Evolutionary conservation across 2,113 vertebrate genomes (phyloP).

Genomic region (Accipiter virgatus): DNA sequence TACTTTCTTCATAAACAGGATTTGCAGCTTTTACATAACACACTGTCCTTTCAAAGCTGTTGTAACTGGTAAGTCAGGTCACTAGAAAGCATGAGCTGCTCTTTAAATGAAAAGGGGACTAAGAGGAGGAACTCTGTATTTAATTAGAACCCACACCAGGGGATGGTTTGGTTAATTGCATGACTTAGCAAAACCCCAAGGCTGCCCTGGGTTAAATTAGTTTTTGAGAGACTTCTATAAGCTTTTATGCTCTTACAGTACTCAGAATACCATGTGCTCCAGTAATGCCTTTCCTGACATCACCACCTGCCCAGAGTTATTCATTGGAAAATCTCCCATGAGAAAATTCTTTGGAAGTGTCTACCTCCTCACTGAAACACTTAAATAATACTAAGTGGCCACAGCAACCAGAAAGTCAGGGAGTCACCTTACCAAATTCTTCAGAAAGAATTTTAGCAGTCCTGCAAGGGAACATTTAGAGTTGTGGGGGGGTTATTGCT

Average conservation of each 20-base stretch:
- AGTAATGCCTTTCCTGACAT: background rate
- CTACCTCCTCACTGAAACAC: background rate
- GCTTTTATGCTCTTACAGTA: background rate
- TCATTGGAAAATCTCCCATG: accelerated
- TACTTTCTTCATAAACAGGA: background rate
- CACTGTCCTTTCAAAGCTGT: accelerated
- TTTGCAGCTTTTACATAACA: background rate
- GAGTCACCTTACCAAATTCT: background rate
- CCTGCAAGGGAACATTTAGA: background rate
- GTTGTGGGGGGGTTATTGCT: background rate
- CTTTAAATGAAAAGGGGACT: accelerated
- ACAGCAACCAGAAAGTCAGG: background rate
- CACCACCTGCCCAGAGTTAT: background rate
- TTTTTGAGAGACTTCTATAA: background rate
- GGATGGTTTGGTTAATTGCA: background rate
- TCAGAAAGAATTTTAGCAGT: background rate
- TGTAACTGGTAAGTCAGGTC: accelerated
- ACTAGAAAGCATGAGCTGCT: background rate
- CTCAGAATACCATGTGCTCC: background rate
- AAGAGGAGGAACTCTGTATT: background rate
- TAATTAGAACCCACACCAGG: background rate
- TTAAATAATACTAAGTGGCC: background rate
- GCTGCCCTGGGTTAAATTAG: background rate
- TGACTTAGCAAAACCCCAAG: background rate
- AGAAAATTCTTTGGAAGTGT: background rate